Evolutionary conservation across 2,113 vertebrate genomes (phyloP), one percentile per base, ranked within the genome.

Genomic region (Forbesichthys papilliferus): DNA sequence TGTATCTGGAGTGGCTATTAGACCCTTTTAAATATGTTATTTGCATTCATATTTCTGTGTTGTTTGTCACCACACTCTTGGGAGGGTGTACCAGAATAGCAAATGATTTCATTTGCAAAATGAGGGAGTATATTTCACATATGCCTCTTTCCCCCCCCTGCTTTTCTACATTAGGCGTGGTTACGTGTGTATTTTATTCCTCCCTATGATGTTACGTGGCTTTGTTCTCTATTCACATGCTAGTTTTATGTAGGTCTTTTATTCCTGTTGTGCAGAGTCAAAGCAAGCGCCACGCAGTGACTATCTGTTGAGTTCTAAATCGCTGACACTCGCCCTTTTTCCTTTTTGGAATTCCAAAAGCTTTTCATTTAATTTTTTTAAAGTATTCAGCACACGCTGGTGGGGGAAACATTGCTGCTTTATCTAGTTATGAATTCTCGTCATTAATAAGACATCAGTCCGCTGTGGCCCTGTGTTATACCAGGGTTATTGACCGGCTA

Each of bases 1-100:
- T 74, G 78, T 80, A 78, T 85, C 69, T 59, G 69, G 74, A 84
- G 86, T 74, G 52, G 78, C 84, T 75, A 84, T 87, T 82, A 87
- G 83, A 76, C 59, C 52, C 68, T 82, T 84, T 87, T 86, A 82
- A 90, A 84, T 74, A 82, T 75, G 82, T 80, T 83, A 87, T 87
- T 91, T 89, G 81, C 81, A 82, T 88, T 84, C 75, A 71, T 75
- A 74, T 79, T 68, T 79, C 0, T 56, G 11, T 49, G 73, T 48
- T 79, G 68, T 88, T 88, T 85, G 76, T 87, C 84, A 77, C 6
- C 7, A 63, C 48, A 75, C 64, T 66, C 75, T 69, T 3, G 59
- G 73, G 73, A 80, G 76, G 71, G 55, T 58, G 71, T 77, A 60
- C 67, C 48, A 68, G 77, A 84, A 84, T 64, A 67, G 83, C 71